These are phyloP conservation scores for Motacilla tschutschensis DNA, from an alignment of 2,113 vertebrate genomes.

Conservation along the genomic window DNA sequence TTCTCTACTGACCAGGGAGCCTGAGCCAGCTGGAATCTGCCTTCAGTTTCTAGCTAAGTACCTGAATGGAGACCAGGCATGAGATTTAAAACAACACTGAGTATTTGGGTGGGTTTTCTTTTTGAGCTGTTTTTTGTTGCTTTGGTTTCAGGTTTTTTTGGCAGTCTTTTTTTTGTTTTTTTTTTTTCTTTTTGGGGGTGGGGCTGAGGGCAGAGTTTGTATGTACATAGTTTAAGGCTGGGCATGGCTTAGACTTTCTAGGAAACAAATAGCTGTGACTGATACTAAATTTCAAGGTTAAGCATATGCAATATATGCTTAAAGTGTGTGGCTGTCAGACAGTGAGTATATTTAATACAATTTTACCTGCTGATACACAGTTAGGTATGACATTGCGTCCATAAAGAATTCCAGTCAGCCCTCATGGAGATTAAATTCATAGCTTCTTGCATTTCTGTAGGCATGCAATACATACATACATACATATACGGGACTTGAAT, in stretches of 20 bases:
- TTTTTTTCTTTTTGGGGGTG: too few species aligned
- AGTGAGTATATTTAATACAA: not conserved
- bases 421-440: not conserved
- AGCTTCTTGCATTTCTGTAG: not conserved
- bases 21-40: not conserved
- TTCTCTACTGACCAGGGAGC: not conserved
- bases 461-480: not conserved
- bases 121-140: not conserved
- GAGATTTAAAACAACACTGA: not conserved
- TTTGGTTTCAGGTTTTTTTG: not conserved
- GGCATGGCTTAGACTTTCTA: not conserved
- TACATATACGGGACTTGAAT: not conserved
- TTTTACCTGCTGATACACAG: not conserved
- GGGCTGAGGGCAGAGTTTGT: accelerated
- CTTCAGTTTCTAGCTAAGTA: not conserved
- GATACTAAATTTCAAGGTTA: not conserved
- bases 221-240: not conserved
- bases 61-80: not conserved
- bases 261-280: not conserved
- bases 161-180: not conserved
- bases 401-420: not conserved
- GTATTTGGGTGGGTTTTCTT: not conserved
- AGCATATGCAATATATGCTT: not conserved
- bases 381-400: not conserved
- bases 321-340: not conserved